These are phyloP conservation scores for Apodemia zela DNA, from an alignment of 2,888 invertebrate species.

Conservation along the genomic window DNA sequence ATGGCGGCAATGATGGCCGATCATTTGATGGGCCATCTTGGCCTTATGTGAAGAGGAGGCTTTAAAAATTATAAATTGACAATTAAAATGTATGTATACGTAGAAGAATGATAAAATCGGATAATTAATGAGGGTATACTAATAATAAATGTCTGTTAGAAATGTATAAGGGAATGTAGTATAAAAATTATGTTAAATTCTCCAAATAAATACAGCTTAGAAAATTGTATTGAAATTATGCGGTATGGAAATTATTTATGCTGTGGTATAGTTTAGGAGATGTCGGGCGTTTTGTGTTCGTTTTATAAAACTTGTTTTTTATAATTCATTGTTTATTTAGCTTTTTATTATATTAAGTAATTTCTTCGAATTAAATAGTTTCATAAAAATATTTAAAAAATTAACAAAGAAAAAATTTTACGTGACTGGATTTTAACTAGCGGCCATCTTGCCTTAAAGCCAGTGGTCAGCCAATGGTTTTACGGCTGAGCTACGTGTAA, in stretches of 20 bases:
- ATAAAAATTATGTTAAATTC: conserved; percentile 9
- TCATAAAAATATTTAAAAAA: no score
- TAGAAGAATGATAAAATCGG: conserved; percentile 35
- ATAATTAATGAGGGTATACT: conserved; percentile 36
- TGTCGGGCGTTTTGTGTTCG: conserved; percentile 1
- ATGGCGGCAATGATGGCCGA: no score
- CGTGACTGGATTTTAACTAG: no score
- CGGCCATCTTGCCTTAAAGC: no score
- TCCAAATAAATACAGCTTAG: not conserved
- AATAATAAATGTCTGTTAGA: conserved; percentile 20
- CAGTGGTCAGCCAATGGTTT: no score
- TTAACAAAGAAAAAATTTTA: no score
- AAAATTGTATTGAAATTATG: conserved; percentile 26
- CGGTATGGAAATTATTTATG: conserved; percentile 19
- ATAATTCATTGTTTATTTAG: not conserved
- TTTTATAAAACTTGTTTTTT: not conserved
- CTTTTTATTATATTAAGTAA: no score
- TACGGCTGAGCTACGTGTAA: no score
- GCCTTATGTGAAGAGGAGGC: no score
- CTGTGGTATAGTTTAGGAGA: conserved; percentile 6
- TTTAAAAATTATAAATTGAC: no score
- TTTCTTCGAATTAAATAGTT: no score
- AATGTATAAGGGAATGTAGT: conserved; percentile 18
- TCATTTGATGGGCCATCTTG: no score
- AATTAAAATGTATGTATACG: conserved; percentile 36